These are phyloP conservation scores for Sandelia bainsii DNA, from an alignment of 2,797 vertebrate genomes.

Conservation along the genomic window DNA sequence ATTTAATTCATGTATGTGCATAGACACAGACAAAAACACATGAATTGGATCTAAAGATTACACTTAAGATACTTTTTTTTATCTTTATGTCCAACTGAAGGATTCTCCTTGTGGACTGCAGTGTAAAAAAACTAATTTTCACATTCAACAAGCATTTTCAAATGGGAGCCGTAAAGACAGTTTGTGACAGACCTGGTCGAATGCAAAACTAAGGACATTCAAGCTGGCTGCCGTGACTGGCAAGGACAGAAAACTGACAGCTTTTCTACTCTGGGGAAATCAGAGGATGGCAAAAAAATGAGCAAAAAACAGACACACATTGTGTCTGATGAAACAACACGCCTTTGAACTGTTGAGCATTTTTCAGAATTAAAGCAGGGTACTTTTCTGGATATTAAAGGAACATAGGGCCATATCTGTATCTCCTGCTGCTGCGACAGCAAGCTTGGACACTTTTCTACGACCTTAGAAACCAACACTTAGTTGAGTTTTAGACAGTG, in stretches of 20 bases:
- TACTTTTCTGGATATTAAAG: slow-evolving; percentile 84
- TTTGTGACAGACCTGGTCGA: slow-evolving; percentile 54
- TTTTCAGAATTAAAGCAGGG: slow-evolving; percentile 85
- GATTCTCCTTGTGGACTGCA: slow-evolving; percentile 31
- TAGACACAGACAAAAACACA: slow-evolving; percentile 21
- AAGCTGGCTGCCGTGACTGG: slow-evolving; percentile 19
- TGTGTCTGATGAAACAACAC: slow-evolving; percentile 69
- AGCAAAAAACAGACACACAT: slow-evolving; percentile 48
- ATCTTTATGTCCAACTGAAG: slow-evolving; percentile 37
- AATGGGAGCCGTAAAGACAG: slow-evolving; percentile 22
- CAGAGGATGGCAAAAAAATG: slow-evolving; percentile 31
- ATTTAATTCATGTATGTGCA: slow-evolving; percentile 41
- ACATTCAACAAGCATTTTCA: slow-evolving; percentile 48
- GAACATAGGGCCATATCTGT: slow-evolving; percentile 87
- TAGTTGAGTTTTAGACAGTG: slow-evolving; percentile 47
- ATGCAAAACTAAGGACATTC: slow-evolving; percentile 46
- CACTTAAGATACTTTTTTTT: slow-evolving; percentile 35
- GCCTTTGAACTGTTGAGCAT: slow-evolving; percentile 81
- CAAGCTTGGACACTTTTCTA: slow-evolving; percentile 76
- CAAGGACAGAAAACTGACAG: slow-evolving; percentile 42
- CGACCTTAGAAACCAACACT: slow-evolving; percentile 60
- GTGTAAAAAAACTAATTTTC: slow-evolving; percentile 36
- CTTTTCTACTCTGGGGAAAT: slow-evolving; percentile 58
- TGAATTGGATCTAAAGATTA: slow-evolving; percentile 32
- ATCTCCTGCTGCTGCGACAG: slow-evolving; percentile 60